Base-by-base conservation (phyloP, 2,113 vertebrate genomes). In the Nycticorax nycticorax region DNA sequence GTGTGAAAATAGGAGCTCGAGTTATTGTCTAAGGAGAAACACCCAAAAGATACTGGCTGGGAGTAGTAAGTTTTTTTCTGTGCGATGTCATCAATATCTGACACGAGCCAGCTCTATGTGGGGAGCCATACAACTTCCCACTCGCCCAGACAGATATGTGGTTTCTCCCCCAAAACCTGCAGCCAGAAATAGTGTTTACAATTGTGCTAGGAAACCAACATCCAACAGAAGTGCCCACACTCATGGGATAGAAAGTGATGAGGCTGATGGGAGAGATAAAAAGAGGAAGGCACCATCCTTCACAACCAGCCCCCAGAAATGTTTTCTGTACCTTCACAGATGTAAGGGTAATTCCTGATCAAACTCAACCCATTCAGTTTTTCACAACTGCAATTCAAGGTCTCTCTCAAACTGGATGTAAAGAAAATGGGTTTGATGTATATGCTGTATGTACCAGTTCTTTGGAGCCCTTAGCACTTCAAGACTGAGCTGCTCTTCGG, bases 151-250 rank as follows among this genome's bases (percentile, higher is more conserved):
- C 0, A 2, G 39, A 69, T 32, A 24, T 4, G 21, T 5, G 78
- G 8, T 33, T 85, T 56, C 69, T 67, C 10, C n/a, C 18, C 2
- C 7, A 73, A 71, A 74, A 27, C 10, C 13, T n/a, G 6, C 22
- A 57, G 30, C 35, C 30, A 68, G 39, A 77, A 56, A 7, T 7
- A 37, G 20, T 2, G 2, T 43, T 92, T 21, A 43, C 4, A 39
- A 1, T 67, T 88, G n/a, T 63, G 14, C n/a, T 55, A 27, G 23
- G 14, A 81, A 64, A 79, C 6, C 21, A 69, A 8, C 2, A 55
- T 32, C 9, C 43, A 50, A 47, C 9, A 66, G 50, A 81, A 62
- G 3, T 0, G 0, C 5, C 12, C 3, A 24, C 2, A 2, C 10
- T 39, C 28, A 41, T 1, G 4, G 30, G 47, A 37, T 2, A 56